Evolutionary conservation across 1,140 invertebrate species (phyloP).

Genomic region (Leptestheria dahalacensis): DNA sequence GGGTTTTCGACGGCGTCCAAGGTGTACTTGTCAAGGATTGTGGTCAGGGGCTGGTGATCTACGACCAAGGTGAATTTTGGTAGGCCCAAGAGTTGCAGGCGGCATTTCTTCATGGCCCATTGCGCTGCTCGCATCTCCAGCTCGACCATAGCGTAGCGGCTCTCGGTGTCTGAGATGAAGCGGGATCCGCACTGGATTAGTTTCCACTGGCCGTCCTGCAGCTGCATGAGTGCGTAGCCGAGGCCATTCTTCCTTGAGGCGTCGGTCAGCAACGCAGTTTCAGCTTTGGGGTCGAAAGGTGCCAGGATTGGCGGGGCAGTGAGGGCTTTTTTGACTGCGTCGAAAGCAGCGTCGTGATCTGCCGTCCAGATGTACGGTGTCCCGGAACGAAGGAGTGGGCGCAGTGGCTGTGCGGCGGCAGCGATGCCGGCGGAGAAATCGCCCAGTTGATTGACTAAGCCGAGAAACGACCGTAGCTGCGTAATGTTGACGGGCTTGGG

Average conservation of each 20-base stretch:
- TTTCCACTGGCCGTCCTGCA: constrained; percentile 11
- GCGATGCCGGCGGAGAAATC: constrained; percentile 1
- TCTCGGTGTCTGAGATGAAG: constrained; percentile 16
- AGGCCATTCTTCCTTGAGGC: constrained; percentile 14
- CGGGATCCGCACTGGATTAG: constrained; percentile 17
- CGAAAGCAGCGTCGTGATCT: constrained; percentile 14
- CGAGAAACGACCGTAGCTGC: constrained; percentile 7
- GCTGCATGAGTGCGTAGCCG: constrained; percentile 13
- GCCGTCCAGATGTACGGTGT: constrained; percentile 3
- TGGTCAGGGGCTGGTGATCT: constrained; percentile 15
- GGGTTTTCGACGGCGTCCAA: constrained; percentile 11
- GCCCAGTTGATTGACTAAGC: constrained; percentile 6
- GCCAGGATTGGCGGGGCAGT: constrained; percentile 1
- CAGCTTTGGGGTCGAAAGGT: constrained; percentile 11
- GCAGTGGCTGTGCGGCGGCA: neutral
- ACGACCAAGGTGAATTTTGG: constrained; percentile 16
- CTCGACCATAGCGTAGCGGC: constrained; percentile 18
- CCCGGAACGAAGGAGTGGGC: neutral
- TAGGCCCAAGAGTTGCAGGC: constrained; percentile 15
- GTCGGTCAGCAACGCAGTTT: constrained; percentile 17
- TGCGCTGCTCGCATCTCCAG: constrained; percentile 14
- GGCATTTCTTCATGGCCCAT: constrained; percentile 18
- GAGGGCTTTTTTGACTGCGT: constrained; percentile 4
- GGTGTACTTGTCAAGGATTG: constrained; percentile 13
- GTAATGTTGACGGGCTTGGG: constrained; percentile 13